Evolutionary conservation across 2,113 vertebrate species (phyloP), one percentile per base, ranked within the genome.

Genomic region (Corythaixoides concolor): DNA sequence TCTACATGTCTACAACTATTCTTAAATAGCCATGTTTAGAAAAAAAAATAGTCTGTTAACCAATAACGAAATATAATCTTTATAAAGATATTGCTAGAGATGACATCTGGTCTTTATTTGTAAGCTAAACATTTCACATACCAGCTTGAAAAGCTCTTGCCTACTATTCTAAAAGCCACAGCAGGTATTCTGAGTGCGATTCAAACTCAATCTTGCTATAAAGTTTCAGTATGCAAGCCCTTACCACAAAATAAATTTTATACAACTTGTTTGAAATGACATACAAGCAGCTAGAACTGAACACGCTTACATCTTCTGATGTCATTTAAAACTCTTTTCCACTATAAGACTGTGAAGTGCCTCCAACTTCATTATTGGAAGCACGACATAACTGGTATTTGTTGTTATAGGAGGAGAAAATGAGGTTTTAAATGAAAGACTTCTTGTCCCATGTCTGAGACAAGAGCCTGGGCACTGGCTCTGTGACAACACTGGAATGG

Each of bases 41-140:
- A 64, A 24, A 70, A 32, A 56, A 49, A 33, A 19, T 41, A 32
- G 72, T 7, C 15, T 59, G 37, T 50, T 79, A 63, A 55, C 15
- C 52, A 91, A 45, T 59, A 77, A 88, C 12, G 43, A 93, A 89
- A 89, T 26, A 68, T 3, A 73, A 58, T 59, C 89, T 59, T 80
- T n/a, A n/a, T 33, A 59, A 60, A 92, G 77, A 67, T 69, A 92
- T 6, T 37, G 47, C 78, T 85, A 73, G 24, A 77, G 35, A 55
- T 74, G 74, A 93, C 72, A 92, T 86, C 91, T 79, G 66, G 80
- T 85, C 70, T 73, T 94, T 78, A 94, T 95, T 91, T 79, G 43
- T 37, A 92, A 93, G n/a, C 15, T 69, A 92, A 82, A 52, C 50
- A 91, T 73, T 93, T 91, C 66, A 82, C 74, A 77, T 50, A 82